Evolutionary conservation across 2,888 invertebrate genomes (phyloP), one percentile per base, ranked within the genome.

Genomic region (Xanthorhoe designata): DNA sequence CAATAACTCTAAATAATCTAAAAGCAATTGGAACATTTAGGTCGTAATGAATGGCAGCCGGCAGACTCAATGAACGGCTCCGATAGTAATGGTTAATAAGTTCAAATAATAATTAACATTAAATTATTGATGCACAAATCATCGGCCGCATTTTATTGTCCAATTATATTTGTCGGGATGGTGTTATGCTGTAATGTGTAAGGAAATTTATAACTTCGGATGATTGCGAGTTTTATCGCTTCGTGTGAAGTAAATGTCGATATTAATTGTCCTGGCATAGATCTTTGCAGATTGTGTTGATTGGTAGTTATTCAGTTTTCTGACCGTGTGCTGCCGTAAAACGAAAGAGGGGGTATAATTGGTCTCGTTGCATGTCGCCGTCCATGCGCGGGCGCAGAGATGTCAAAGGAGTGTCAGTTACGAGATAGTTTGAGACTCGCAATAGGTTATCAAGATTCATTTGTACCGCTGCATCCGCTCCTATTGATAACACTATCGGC

Each of bases 41-140:
- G 84, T 76, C 81, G 73, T 64, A 72, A 71, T 83, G 78, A 78
- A 70, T 72, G 70, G 69, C 67, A 71, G 64, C 56, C 32, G 61
- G 55, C 62, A 42, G 49, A 47, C 56, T 84, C 82, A 85, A 85
- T 86, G 84, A 66, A 71, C 70, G 47, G 64, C 69, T 70, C 64
- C 64, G 71, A 74, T 77, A 78, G 66, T 74, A 78, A 75, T 73
- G 83, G 83, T 91, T 88, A 90, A 91, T 91, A 86, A 90, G 75
- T 82, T 76, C 73, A 76, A 80, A 83, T 86, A 86, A 86, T 88
- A 89, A 90, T 89, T 89, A 89, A 83, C 78, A 70, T 69, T 69
- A 81, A 72, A 75, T 78, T 86, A 86, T 86, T 85, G 73, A 80
- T 78, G 79, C 86, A 86, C 87, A 87, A 88, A 88, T 89, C 85